Percentiles rank a stretch among this genome's conserved stretches.
phyloP scores from a whole-genome alignment of 2,113 vertebrate genomes.

The Porphyrio hochstetteri region DNA sequence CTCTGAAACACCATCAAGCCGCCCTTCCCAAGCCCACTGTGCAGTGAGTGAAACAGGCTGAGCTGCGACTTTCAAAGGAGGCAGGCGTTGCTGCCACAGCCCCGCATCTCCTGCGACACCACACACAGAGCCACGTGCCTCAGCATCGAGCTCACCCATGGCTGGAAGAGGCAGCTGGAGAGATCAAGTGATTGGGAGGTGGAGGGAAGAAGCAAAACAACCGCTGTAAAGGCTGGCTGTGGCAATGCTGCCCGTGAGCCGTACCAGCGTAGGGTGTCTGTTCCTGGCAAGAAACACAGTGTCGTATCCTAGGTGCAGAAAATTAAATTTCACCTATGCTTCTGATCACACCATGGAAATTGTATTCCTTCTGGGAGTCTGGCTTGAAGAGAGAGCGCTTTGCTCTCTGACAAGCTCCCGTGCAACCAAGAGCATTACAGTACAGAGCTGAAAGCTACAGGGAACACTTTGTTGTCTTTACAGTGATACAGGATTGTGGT shows the following conservation, averaged over 20 bases:
- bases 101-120: fast-evolving
- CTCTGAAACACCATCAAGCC: neutral
- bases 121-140: fast-evolving
- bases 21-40: neutral
- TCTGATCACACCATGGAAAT: neutral
- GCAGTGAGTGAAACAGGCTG: fast-evolving
- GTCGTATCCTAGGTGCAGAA: neutral
- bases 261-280: fast-evolving
- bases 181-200: neutral
- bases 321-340: neutral
- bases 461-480: neutral
- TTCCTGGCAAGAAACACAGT: neutral
- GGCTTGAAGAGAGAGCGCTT: neutral
- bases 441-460: neutral
- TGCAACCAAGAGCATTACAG: neutral
- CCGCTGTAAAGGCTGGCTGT: neutral
- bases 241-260: fast-evolving
- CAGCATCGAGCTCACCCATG: fast-evolving
- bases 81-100: fast-evolving
- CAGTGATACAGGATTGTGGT: neutral
- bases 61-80: fast-evolving
- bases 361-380: neutral
- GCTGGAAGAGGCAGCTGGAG: neutral
- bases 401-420: neutral
- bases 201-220: neutral